Percentiles rank a stretch among this genome's conserved stretches.
Evolutionary conservation across 2,113 vertebrate species (phyloP).

Genomic region (Cygnus atratus): DNA sequence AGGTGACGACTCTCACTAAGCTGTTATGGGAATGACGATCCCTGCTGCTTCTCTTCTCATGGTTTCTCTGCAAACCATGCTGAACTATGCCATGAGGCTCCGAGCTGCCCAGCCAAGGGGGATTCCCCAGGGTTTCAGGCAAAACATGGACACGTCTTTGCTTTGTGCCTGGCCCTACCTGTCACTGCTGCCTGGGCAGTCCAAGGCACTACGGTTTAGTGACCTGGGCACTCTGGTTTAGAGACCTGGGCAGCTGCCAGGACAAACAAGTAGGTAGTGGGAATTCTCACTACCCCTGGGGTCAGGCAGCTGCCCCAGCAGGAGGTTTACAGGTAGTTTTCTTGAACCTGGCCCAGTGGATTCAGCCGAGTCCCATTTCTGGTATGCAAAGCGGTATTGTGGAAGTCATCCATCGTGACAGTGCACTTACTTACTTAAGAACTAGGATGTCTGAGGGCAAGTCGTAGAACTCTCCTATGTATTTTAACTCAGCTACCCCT

Average conservation of each 20-base stretch:
- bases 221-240: background rate
- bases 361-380: background rate
- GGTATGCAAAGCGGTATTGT: background rate
- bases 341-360: background rate
- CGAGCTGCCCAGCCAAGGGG: rapidly evolving
- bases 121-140: background rate
- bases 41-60: background rate
- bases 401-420: background rate
- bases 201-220: background rate
- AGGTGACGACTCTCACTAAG: background rate
- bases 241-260: background rate
- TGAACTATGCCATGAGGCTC: background rate
- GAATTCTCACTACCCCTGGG: background rate
- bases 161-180: background rate
- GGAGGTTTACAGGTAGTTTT: background rate
- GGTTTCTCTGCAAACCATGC: background rate
- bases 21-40: background rate
- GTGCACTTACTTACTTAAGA: background rate
- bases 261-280: background rate
- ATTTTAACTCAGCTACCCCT: background rate
- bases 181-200: background rate
- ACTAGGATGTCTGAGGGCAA: background rate
- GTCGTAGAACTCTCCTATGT: background rate
- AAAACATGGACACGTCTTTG: background rate
- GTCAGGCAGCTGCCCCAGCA: background rate